A percentile compares a stretch with the other conserved stretches of the same genome.
phyloP scores from a whole-genome alignment of 2,888 invertebrate genomes.

The Platycheirus rosarum region DNA sequence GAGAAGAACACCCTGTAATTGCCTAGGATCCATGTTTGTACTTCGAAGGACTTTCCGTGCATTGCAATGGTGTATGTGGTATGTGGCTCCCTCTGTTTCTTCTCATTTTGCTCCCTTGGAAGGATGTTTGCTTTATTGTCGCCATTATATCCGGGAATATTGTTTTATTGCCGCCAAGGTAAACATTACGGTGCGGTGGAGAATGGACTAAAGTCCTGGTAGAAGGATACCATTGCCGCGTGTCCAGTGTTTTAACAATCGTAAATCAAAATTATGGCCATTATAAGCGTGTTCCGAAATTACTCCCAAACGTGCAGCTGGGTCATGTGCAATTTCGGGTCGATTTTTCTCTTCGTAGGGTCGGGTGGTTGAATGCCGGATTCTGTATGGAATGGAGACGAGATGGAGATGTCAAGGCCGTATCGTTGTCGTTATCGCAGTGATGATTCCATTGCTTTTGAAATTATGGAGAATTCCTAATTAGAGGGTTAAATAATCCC shows the following conservation, averaged over 20 bases:
- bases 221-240: not conserved
- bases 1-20: slow-evolving; percentile 47
- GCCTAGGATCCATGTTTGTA: slow-evolving; percentile 46
- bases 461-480: slow-evolving; percentile 2
- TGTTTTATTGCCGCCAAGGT: slow-evolving; percentile 12
- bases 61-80: too few relatives aligned
- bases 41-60: slow-evolving; percentile 42
- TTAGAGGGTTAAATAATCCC: not conserved
- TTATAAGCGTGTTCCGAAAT: slow-evolving; percentile 19
- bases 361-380: not conserved
- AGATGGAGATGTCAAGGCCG: slow-evolving; percentile 13
- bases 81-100: too few relatives aligned
- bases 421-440: not conserved
- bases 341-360: slow-evolving; percentile 3
- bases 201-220: not conserved
- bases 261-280: slow-evolving; percentile 24
- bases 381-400: not conserved
- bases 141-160: slow-evolving; percentile 17
- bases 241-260: slow-evolving; percentile 1
- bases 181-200: not conserved
- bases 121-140: not conserved
- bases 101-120: not conserved
- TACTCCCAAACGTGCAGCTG: slow-evolving; percentile 14
- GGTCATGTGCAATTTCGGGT: slow-evolving; percentile 18
- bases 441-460: not conserved